Conservation (phyloP, 2,113 vertebrate species). For the Tamias sibiricus region DNA sequence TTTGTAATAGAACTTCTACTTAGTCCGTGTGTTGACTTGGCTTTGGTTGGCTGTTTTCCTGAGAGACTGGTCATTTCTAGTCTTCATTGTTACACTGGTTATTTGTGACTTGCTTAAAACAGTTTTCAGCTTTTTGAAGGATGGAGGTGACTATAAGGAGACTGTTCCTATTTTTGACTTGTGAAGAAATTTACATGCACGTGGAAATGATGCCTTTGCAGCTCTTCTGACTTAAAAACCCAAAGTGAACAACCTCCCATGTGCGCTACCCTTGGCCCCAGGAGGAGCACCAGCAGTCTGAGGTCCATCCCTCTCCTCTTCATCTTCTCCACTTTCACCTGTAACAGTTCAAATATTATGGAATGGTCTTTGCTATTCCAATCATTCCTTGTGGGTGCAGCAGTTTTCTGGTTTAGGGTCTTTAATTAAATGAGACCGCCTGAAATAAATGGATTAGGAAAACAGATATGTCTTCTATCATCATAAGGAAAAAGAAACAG, state of each 20-base stretch:
- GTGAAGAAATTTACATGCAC: conserved; percentile 43
- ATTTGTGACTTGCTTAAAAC: conserved; percentile 42
- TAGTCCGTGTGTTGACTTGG: background rate
- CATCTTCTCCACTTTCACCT: conserved; percentile 21
- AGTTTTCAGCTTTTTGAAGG: background rate
- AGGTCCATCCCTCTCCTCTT: conserved; percentile 8
- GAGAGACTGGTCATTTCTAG: conserved; percentile 5
- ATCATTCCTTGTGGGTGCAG: background rate
- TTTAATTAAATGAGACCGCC: conserved; percentile 31
- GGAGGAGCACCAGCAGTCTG: background rate
- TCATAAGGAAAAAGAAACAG: conserved; percentile 14
- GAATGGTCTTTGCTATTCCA: conserved; percentile 18
- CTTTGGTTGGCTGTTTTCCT: background rate
- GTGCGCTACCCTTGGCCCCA: too few species aligned
- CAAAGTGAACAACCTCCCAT: background rate
- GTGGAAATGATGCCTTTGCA: background rate
- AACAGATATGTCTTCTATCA: background rate
- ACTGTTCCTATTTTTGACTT: conserved; percentile 37
- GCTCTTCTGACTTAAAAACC: background rate
- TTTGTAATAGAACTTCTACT: background rate
- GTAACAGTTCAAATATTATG: background rate
- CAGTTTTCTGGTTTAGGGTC: background rate
- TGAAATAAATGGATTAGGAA: background rate
- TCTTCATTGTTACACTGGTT: conserved; percentile 11
- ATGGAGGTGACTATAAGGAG: background rate